Evolutionary conservation across 2,113 vertebrate genomes (phyloP), one percentile per base, ranked within the genome.

Genomic region (Gymnogyps californianus): DNA sequence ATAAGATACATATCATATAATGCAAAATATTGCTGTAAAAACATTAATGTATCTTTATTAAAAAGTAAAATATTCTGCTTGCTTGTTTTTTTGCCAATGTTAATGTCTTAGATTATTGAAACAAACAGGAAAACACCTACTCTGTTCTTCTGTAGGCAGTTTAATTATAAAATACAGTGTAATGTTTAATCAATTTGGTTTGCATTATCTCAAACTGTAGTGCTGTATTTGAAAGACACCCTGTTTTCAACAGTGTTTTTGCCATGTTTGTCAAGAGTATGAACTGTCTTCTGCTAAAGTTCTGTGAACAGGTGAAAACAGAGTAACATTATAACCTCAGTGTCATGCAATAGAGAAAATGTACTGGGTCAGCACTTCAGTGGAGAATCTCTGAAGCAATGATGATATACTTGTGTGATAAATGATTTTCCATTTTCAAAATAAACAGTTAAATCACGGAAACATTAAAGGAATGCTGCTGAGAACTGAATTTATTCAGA

Each of bases 41-140:
- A 36, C 0, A 2, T 25, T 40, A 58, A 7, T 25, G 4, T 1
- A 17, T 40, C 11, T 61, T 62, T 28, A 21, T n/a, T 36, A n/a
- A 61, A 44, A 75, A 79, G 4, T 46, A 52, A 75, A 71, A 36
- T n/a, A 38, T 31, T 61, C 8, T 58, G 0, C 4, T 64, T 64
- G 5, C 5, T n/a, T n/a, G 0, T 3, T 7, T 67, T 69, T 58
- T 57, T n/a, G 3, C 13, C 15, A 17, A 11, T 32, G 2, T 46
- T 67, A 54, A 28, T 59, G 9, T 47, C 3, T 66, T 34, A 21
- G 2, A 2, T 42, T 70, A 44, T 69, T 57, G 32, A 76, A 88
- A 42, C 8, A 46, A 90, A 34, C 3, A 46, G 22, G 17, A 46
- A 69, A 92, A 38, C 9, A n/a, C 2, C 3, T 74, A 40, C 26